A percentile compares a stretch with the other conserved stretches of the same genome.
phyloP scores from a whole-genome alignment of 2,888 invertebrate genomes.

The Thera obeliscata region DNA sequence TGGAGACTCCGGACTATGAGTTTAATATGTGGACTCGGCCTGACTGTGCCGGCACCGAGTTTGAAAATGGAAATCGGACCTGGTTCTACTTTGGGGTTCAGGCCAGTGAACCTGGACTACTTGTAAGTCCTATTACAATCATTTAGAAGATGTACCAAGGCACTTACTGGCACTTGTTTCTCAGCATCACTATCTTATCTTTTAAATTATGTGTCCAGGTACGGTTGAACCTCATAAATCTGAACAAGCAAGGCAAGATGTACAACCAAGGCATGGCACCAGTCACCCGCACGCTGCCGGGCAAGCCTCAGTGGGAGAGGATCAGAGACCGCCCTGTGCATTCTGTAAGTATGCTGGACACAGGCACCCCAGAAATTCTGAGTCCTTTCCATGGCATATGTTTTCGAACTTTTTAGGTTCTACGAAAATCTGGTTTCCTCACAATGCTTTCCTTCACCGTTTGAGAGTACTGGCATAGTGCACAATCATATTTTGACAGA shows the following conservation, averaged over 20 bases:
- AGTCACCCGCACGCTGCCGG: constrained; percentile 90
- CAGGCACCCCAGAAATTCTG: too few relatives aligned
- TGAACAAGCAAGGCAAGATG: constrained; percentile 95
- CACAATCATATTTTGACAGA: too few relatives aligned
- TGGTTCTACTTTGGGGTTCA: constrained; percentile 96
- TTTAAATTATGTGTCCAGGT: constrained; percentile 68
- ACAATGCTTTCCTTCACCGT: too few relatives aligned
- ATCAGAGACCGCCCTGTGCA: constrained; percentile 91
- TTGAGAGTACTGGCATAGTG: too few relatives aligned
- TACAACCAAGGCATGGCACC: constrained; percentile 96
- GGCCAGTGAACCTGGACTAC: constrained; percentile 77
- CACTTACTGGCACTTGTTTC: too few relatives aligned
- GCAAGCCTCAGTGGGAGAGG: constrained; percentile 92
- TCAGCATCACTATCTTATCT: background rate
- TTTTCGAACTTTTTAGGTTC: too few relatives aligned
- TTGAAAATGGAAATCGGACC: constrained; percentile 94
- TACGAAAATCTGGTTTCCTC: too few relatives aligned
- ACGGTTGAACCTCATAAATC: constrained; percentile 92
- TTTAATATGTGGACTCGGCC: constrained; percentile 96
- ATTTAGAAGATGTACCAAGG: too few relatives aligned
- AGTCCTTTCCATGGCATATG: too few relatives aligned
- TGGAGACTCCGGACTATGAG: constrained; percentile 89
- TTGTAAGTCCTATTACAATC: constrained; percentile 12
- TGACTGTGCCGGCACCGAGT: constrained; percentile 94
- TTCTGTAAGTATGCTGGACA: constrained; percentile 81